Evolutionary conservation across 2,113 vertebrate species (phyloP).

Genomic region (Nymphicus hollandicus): DNA sequence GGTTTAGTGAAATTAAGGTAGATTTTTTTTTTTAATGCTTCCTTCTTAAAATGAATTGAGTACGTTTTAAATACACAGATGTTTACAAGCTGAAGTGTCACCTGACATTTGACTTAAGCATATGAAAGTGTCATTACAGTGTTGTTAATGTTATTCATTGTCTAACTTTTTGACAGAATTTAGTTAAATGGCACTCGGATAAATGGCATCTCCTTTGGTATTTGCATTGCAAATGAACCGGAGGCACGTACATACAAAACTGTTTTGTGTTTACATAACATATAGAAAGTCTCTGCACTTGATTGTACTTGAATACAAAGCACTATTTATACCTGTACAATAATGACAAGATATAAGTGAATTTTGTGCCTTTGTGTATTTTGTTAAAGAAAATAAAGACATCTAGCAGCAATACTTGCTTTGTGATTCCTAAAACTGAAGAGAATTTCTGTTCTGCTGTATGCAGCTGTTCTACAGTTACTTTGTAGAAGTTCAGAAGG

Average conservation of each 20-base stretch:
- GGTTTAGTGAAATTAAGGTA: slow-evolving; percentile 44
- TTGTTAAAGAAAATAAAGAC: slow-evolving; percentile 81
- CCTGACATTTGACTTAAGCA: slow-evolving; percentile 48
- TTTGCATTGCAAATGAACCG: slow-evolving; percentile 66
- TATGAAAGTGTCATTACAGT: slow-evolving; percentile 50
- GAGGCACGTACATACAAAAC: slow-evolving; percentile 65
- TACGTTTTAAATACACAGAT: slow-evolving; percentile 58
- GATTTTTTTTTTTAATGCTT: slow-evolving; percentile 38
- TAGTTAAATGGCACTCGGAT: slow-evolving; percentile 53
- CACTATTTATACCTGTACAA: slow-evolving; percentile 82
- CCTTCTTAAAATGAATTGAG: slow-evolving; percentile 38
- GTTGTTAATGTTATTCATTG: slow-evolving; percentile 54
- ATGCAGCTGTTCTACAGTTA: neutral
- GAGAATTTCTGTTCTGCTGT: neutral
- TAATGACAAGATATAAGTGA: slow-evolving; percentile 71
- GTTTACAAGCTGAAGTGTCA: slow-evolving; percentile 66
- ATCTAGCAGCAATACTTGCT: slow-evolving; percentile 60
- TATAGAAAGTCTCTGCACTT: slow-evolving; percentile 76
- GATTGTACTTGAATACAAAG: slow-evolving; percentile 81
- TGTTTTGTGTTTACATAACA: slow-evolving; percentile 82
- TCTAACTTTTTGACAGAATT: slow-evolving; percentile 65
- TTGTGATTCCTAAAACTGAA: slow-evolving; percentile 25
- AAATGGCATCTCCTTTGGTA: slow-evolving; percentile 63
- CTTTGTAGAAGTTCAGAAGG: neutral
- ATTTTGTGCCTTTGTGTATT: slow-evolving; percentile 75